Conservation (phyloP, 1,140 invertebrate species). For the Cephus cinctus region DNA sequence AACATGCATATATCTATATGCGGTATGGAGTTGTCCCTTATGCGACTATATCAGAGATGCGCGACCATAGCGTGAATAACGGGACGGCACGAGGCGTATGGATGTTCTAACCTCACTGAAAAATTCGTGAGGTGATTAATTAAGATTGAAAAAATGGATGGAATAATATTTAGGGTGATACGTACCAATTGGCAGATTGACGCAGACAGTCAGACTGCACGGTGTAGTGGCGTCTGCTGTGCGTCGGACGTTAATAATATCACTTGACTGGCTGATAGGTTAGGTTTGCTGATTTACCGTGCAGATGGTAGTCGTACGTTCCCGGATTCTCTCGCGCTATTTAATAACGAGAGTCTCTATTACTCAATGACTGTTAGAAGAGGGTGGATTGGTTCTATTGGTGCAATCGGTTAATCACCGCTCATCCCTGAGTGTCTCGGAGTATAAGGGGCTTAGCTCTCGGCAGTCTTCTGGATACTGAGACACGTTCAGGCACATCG, state of each 20-base stretch:
- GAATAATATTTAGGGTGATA: background rate
- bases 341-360: constrained; percentile 50
- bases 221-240: background rate
- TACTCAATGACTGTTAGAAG: constrained; percentile 44
- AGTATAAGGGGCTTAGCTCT: background rate
- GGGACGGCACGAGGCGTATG: too few species aligned
- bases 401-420: constrained; percentile 53
- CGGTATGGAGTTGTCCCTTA: constrained; percentile 13
- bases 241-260: background rate
- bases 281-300: too few species aligned
- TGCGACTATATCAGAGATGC: too few species aligned
- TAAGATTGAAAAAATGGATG: background rate
- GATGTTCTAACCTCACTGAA: too few species aligned
- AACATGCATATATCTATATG: constrained; percentile 35
- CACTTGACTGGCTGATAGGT: too few species aligned
- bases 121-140: background rate
- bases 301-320: too few species aligned
- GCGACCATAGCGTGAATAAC: too few species aligned
- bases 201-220: background rate
- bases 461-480: too few species aligned
- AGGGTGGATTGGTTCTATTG: constrained; percentile 33
- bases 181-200: too few species aligned
- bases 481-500: constrained; percentile 36
- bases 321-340: constrained; percentile 25
- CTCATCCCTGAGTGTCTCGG: constrained; percentile 24